Base-by-base conservation (phyloP, 2,888 invertebrate species). In the Tachina grossa region DNA sequence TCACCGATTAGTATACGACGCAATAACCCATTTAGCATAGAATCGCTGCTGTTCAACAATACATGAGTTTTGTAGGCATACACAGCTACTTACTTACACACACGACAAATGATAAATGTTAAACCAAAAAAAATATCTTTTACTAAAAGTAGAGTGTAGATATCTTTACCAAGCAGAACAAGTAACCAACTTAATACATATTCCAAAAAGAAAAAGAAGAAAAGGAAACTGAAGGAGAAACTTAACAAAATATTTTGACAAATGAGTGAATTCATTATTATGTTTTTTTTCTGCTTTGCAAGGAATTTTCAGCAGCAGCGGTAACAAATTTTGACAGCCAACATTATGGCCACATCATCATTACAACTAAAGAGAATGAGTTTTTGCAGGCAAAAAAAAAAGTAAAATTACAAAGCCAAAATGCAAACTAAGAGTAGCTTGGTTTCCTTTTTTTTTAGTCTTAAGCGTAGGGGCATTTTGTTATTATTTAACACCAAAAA, bases 21-120 rank as follows among this genome's bases (percentile, higher is more conserved):
- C 88, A 92, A 88, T 81, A 97, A 97, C 93, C 97, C 97, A 71
- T 97, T 97, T 94, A 97, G 97, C 93, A 97, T 97, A 95, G 97
- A 97, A 92, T 97, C 97, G 83, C 93, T 97, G 89, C 94, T 97
- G 90, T 96, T 96, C 90, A 95, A 92, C 89, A 93, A 92, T 80
- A 93, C 91, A 89, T 91, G 91, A 91, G 90, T 89, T 53, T 86
- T 85, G 79, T 83, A 84, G 84, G n/a, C 83, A 16, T 22, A 31
- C 10, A n/a, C 10, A n/a, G 11, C 3, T 16, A 9, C 4, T 41
- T 41, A 59, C 59, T 41, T 1, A 39, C 13, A 59, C 59, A 16
- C 14, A 57, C 4, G 47, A 43, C 65, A 45, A 76, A 39, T 45
- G 72, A 71, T 45, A 75, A 59, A 66, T 65, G 63, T 72, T 76